Evolutionary conservation across 30 jellyfish, hydroid and myxozoan species (phyloP), one percentile per base, ranked within the genome.

Genomic region (Nemopilema nomurai): DNA sequence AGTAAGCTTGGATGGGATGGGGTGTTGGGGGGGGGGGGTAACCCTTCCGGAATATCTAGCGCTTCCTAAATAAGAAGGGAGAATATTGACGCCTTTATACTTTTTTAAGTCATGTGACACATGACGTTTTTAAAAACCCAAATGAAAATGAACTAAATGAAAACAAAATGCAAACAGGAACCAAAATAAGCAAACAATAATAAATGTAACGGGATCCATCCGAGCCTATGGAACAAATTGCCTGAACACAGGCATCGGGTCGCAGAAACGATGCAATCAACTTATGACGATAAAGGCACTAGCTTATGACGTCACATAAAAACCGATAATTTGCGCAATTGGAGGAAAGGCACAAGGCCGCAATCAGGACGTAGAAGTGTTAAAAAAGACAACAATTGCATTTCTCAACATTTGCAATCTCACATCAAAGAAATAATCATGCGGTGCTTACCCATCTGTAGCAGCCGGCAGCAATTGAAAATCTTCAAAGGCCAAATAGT

Each of bases 361-460:
- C 57, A 41, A 41, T 41, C 6, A 41, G 57, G 13, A 6, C 6
- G 13, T 3, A 6, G 13, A 41, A 41, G 6, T 41, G 57, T 41
- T 41, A 3, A 41, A 41, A 41, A 13, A 41, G 57, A 13, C 6
- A 6, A 41, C 9, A 41, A 3, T 6, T 41, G 13, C 57, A 13
- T 6, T 13, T 13, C 13, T 41, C 6, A 13, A 41, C 13, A 41
- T 3, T 3, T 3, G 6, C 6, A 41, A 13, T 41, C 57, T 41
- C 6, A 41, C 6, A 41, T 13, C 9, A 13, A 13, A 13, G 57
- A 41, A 13, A 41, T 3, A 41, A 41, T 13, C 6, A 41, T 6
- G 57, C 57, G 57, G 13, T 41, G 29, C 88, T 24, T 23, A 78
- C 88, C 88, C 88, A 65, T 78, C 88, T 1, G 79, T 17, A 22